Base-by-base conservation (phyloP, 2,888 invertebrate genomes). In the Pristionchus fissidentatus region DNA sequence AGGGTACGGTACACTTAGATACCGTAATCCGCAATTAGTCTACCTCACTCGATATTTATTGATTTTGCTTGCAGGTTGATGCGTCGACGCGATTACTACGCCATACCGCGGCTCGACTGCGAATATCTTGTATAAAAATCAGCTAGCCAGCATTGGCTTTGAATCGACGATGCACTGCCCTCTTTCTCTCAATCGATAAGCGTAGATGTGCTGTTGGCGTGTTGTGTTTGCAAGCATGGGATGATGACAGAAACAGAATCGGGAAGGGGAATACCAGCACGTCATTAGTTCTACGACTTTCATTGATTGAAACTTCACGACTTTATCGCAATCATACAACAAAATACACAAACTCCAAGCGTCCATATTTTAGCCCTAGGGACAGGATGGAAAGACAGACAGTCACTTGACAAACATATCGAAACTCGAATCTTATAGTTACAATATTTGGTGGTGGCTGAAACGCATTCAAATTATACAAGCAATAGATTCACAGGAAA, bases 251-350 rank as follows among this genome's bases (percentile, higher is more conserved):
- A 32, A 29, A 60, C 60, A 60, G 60, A 60, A n/a, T n/a, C n/a
- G n/a, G n/a, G n/a, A n/a, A n/a, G n/a, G n/a, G n/a, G n/a, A n/a
- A n/a, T n/a, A n/a, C n/a, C n/a, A n/a, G n/a, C n/a, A n/a, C n/a
- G n/a, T n/a, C n/a, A n/a, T n/a, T n/a, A n/a, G n/a, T n/a, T n/a
- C n/a, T n/a, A n/a, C n/a, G n/a, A n/a, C n/a, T n/a, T n/a, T n/a
- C n/a, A n/a, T n/a, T n/a, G n/a, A n/a, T 38, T 38, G 41, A 38
- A 70, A 70, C 43, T 70, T 41, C 38, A 41, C 41, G 70, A 70
- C 13, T 70, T 70, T 43, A 70, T 70, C 70, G 70, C 70, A 70
- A 70, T 41, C n/a, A 26, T 43, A 70, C 70, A 70, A 70, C 70
- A 70, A 70, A 70, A 70, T 70, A 70, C 70, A 41, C n/a, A 41